Conservation (phyloP, 2,113 vertebrate species). For the Crotalus tigris region DNA sequence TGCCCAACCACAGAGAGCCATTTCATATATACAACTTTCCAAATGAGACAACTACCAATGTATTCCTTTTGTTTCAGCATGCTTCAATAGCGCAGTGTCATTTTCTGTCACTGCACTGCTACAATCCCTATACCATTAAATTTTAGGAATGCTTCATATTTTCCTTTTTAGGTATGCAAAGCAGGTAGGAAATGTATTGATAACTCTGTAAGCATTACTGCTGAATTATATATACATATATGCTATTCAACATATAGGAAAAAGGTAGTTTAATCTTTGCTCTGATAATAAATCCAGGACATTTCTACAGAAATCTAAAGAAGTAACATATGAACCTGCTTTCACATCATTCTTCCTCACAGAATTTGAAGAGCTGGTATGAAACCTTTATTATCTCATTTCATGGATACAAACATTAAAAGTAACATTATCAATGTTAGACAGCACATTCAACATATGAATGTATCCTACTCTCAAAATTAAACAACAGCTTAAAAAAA, state of each 20-base stretch:
- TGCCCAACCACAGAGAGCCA: not conserved
- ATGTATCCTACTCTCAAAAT: not conserved
- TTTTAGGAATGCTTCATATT: not conserved
- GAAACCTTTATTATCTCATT: not conserved
- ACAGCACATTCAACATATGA: not conserved
- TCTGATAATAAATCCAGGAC: not conserved
- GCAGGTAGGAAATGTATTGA: not conserved
- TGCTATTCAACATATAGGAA: not conserved
- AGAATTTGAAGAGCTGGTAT: not conserved
- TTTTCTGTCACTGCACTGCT: conserved; percentile 3
- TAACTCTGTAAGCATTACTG: not conserved
- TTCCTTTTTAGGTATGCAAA: not conserved
- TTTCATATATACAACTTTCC: not conserved
- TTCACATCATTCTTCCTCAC: not conserved
- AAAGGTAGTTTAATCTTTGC: not conserved
- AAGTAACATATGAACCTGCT: not conserved
- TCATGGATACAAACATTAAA: not conserved
- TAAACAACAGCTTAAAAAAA: not conserved
- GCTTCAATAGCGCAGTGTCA: conserved; percentile 14
- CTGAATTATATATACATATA: not conserved
- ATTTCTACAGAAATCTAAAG: not conserved
- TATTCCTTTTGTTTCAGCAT: not conserved
- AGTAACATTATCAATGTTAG: not conserved
- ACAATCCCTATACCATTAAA: not conserved
- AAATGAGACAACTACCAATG: not conserved